Conservation (phyloP, 2,888 invertebrate species). For the Chydorus sphaericus region DNA sequence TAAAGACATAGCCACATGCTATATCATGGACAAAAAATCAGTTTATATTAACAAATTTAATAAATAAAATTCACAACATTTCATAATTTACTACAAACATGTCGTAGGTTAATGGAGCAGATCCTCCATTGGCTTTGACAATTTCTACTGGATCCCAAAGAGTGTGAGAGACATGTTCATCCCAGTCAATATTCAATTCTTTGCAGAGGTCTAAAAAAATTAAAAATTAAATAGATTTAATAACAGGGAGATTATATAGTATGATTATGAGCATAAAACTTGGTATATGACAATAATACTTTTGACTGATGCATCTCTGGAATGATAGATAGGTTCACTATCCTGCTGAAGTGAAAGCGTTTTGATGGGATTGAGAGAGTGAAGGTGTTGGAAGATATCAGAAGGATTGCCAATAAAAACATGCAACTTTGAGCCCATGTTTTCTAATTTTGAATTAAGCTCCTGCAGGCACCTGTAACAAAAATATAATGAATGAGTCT, state of each 20-base stretch:
- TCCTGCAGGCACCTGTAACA: conserved; percentile 48
- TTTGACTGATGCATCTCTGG: conserved; percentile 43
- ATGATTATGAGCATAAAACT: too few species aligned
- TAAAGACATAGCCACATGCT: conserved; percentile 46
- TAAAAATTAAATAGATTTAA: not conserved
- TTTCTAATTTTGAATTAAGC: conserved; percentile 42
- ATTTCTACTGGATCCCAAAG: conserved; percentile 51
- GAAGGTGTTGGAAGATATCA: conserved; percentile 39
- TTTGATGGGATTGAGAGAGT: conserved; percentile 24
- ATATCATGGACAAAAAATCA: not conserved
- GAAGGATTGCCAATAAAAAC: conserved; percentile 45
- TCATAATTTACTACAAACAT: conserved; percentile 42
- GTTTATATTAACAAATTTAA: not conserved
- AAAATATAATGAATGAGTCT: too few species aligned
- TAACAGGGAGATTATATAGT: too few species aligned
- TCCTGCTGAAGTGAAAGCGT: conserved; percentile 37
- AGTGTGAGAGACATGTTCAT: conserved; percentile 52
- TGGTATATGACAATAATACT: too few species aligned
- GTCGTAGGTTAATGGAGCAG: conserved; percentile 53
- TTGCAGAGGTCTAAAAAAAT: conserved; percentile 31
- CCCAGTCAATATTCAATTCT: conserved; percentile 38
- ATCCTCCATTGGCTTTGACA: conserved; percentile 49
- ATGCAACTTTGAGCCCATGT: conserved; percentile 41
- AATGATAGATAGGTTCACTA: conserved; percentile 54
- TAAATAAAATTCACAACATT: not conserved